Percentiles rank a stretch among this genome's conserved stretches.
Evolutionary conservation across 2,888 invertebrate species (phyloP).

Genomic region (Bruchidius siliquastri): DNA sequence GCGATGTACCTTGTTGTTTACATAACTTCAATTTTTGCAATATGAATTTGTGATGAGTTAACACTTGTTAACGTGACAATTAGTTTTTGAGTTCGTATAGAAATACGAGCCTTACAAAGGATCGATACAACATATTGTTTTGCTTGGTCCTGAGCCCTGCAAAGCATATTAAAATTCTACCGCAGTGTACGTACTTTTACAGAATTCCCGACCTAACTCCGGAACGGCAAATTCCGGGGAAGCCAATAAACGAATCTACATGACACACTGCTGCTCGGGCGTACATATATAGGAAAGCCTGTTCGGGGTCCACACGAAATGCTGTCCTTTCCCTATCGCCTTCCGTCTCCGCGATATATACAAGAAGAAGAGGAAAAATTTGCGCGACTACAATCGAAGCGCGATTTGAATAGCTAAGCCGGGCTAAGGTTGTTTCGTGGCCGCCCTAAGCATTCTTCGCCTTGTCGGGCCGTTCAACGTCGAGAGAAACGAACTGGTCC

Average conservation of each 20-base stretch:
- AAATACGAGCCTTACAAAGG: background rate
- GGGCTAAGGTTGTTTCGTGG: slow-evolving; percentile 48
- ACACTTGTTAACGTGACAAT: too few relatives aligned
- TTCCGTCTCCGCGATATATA: slow-evolving; percentile 21
- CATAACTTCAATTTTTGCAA: too few relatives aligned
- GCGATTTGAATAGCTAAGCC: slow-evolving; percentile 51
- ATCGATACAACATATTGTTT: background rate
- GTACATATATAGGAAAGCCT: background rate
- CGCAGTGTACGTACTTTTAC: background rate
- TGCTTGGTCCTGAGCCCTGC: background rate
- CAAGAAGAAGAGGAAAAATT: slow-evolving; percentile 38
- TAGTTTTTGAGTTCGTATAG: too few relatives aligned
- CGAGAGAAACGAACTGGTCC: slow-evolving; percentile 40
- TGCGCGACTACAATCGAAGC: slow-evolving; percentile 48
- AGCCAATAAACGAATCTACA: background rate
- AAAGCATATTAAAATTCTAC: background rate
- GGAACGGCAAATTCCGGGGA: background rate
- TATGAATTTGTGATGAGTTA: too few relatives aligned
- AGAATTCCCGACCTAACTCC: background rate
- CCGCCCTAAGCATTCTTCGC: slow-evolving; percentile 42
- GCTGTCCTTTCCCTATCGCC: slow-evolving; percentile 22
- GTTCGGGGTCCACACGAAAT: background rate
- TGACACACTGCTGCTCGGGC: background rate
- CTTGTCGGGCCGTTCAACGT: slow-evolving; percentile 39
- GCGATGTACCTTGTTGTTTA: too few relatives aligned